Conservation (phyloP, 2,888 invertebrate genomes). For the Watsonalla cultraria region DNA sequence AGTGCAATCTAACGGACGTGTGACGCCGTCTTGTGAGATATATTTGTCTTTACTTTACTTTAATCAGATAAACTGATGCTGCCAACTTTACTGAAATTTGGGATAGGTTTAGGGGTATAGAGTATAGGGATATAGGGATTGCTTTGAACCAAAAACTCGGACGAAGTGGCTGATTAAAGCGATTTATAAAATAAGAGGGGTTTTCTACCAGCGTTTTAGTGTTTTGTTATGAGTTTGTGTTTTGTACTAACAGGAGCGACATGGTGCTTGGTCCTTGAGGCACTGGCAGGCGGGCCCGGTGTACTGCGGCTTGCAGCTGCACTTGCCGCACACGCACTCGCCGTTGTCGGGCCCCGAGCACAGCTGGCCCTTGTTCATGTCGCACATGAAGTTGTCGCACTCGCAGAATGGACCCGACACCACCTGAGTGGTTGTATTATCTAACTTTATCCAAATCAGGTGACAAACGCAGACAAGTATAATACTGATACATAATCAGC, state of each 20-base stretch:
- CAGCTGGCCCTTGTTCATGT: slow-evolving; percentile 86
- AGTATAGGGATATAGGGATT: too few species aligned
- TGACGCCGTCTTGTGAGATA: too few species aligned
- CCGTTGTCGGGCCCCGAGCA: slow-evolving; percentile 92
- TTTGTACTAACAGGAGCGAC: slow-evolving; percentile 80
- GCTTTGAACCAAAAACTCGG: too few species aligned
- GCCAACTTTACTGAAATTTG: too few species aligned
- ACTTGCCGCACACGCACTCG: slow-evolving; percentile 92
- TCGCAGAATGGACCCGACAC: slow-evolving; percentile 92
- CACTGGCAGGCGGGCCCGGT: slow-evolving; percentile 92
- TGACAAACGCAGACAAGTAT: background rate
- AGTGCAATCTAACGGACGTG: too few species aligned
- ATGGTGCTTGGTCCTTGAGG: slow-evolving; percentile 84
- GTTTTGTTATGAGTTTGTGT: background rate
- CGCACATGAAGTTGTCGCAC: slow-evolving; percentile 97
- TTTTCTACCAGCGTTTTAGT: too few species aligned
- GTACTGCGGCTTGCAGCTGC: slow-evolving; percentile 89
- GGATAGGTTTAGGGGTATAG: too few species aligned
- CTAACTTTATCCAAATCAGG: background rate
- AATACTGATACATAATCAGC: too few species aligned
- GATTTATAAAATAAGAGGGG: too few species aligned
- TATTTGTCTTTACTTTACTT: too few species aligned
- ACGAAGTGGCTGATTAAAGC: too few species aligned
- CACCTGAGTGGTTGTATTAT: slow-evolving; percentile 56
- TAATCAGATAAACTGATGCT: too few species aligned